These are phyloP conservation scores for Bufo gargarizans DNA, from an alignment of 2,113 vertebrate species.

Conservation along the genomic window DNA sequence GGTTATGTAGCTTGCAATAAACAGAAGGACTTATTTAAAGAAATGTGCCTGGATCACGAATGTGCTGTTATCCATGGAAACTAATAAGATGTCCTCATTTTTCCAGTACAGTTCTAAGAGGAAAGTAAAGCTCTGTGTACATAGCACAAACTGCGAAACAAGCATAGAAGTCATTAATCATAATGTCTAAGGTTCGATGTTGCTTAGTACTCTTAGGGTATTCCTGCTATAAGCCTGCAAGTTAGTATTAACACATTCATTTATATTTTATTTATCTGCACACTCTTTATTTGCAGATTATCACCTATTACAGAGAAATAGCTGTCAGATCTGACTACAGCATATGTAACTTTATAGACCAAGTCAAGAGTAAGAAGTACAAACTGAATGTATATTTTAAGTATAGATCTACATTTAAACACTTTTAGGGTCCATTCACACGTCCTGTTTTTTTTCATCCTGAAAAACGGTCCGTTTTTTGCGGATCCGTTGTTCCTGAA, in stretches of 20 bases:
- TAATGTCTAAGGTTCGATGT: background rate
- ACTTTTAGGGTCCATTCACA: no score
- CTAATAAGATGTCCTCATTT: background rate
- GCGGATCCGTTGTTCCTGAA: no score
- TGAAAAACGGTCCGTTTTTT: no score
- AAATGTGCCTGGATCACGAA: constrained; percentile 1
- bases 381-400: no score
- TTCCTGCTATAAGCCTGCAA: background rate
- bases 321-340: background rate
- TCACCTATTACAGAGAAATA: background rate
- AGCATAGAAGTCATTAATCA: background rate
- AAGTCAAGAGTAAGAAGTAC: no score
- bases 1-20: background rate
- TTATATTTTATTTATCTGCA: background rate
- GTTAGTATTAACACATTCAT: background rate
- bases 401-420: no score
- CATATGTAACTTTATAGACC: no score
- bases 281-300: background rate
- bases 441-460: no score
- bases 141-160: background rate
- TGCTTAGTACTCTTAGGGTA: background rate
- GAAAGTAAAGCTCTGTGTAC: background rate
- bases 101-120: background rate
- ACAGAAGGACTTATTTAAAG: background rate
- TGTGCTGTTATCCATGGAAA: constrained; percentile 14